Conservation (phyloP, 2,797 vertebrate genomes). For the Todus mexicanus region DNA sequence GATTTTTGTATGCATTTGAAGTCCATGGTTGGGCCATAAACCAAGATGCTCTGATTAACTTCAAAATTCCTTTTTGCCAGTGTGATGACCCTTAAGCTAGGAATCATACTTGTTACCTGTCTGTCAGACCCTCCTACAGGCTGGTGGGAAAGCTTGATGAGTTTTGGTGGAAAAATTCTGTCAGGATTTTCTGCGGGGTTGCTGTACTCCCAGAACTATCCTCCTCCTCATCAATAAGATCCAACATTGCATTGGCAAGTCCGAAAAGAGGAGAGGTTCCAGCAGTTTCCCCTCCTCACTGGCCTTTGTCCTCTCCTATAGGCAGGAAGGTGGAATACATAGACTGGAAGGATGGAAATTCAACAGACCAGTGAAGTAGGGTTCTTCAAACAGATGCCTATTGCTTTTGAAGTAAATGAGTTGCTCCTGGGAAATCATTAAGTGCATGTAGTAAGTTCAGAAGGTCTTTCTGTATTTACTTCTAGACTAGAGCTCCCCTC, state of each 20-base stretch:
- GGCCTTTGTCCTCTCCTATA: not conserved
- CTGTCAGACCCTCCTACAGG: not conserved
- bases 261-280: not conserved
- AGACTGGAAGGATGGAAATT: not conserved
- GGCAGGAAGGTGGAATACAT: not conserved
- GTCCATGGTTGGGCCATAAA: not conserved
- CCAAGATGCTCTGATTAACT: slow-evolving; percentile 1
- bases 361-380: not conserved
- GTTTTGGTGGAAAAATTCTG: not conserved
- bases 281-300: not conserved
- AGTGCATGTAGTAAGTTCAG: not conserved
- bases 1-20: not conserved
- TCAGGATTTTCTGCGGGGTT: not conserved
- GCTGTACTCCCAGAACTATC: not conserved
- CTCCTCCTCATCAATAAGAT: not conserved
- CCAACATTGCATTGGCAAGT: not conserved
- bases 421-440: not conserved
- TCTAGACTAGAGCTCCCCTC: not conserved
- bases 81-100: not conserved
- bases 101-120: not conserved
- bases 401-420: not conserved
- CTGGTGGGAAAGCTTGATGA: not conserved
- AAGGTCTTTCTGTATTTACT: not conserved
- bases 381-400: not conserved
- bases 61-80: not conserved